Base-by-base conservation (phyloP, 2,113 vertebrate genomes). In the Isichthys henryi region DNA sequence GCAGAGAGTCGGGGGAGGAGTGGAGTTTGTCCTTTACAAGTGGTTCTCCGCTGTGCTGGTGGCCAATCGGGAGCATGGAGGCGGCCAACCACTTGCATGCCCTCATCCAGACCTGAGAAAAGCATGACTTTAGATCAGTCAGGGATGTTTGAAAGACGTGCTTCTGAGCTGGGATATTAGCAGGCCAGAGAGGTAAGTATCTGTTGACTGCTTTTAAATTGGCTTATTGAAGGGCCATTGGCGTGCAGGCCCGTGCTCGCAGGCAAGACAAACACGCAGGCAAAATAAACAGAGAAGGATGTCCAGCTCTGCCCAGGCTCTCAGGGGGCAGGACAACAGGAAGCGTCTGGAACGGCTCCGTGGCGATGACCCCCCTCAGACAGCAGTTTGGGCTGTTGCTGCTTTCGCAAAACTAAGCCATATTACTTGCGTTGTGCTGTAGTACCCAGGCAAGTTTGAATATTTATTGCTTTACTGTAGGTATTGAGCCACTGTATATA, bases 291-390 rank as follows among this genome's bases (percentile, higher is more conserved):
- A 66, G 86, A 50, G 39, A 48, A 23, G 82, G 43, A 74, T 52
- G 53, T 35, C 23, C 50, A 19, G 45, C 11, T 15, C 56, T 53
- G 21, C 87, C 48, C 48, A 6, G 45, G 50, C 48, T 82, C 66
- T 39, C 15, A 39, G 70, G 66, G 83, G 39, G 13, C 7, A 39
- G 70, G 56, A 49, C 70, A 2, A 39, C 86, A 88, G 82, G 56
- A 90, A 89, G 77, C 27, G 52, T 49, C 62, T 88, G 8, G 27
- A 89, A 43, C 23, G 19, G 50, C 82, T 88, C 31, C 1, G 66
- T n/a, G 77, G 15, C 52, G 58, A 90, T 90, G 90, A 91, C 89
- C 89, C 74, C 87, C 21, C 27, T 48, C 53, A 49, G 77, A 50
- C 74, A 52, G 49, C 19, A n/a, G 43, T 15, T 53, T 13, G 45